These are phyloP conservation scores for Strigamia maritima DNA, from an alignment of 2,888 invertebrate genomes.

Conservation along the genomic window DNA sequence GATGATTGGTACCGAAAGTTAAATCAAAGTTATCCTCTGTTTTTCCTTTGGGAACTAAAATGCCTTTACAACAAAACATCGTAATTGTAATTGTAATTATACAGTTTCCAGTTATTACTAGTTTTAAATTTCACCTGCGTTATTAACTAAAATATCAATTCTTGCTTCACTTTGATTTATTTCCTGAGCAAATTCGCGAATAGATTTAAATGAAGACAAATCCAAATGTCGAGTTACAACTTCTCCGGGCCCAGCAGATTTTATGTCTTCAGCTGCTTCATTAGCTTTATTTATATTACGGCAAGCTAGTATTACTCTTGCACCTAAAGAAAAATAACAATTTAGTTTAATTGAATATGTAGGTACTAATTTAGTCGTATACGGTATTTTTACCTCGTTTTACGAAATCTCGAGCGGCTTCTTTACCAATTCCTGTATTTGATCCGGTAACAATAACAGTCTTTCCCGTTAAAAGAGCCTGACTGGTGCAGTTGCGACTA, in stretches of 20 bases:
- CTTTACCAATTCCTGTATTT: conserved; percentile 53
- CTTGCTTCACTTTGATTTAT: conserved; percentile 31
- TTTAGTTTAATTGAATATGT: too few relatives aligned
- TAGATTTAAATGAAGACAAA: conserved; percentile 32
- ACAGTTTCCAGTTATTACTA: background rate
- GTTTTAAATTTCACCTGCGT: conserved; percentile 39
- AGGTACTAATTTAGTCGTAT: too few relatives aligned
- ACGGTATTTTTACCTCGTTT: conserved; percentile 54
- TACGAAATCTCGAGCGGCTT: conserved; percentile 53
- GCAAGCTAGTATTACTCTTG: conserved; percentile 35
- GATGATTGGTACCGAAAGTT: conserved; percentile 43
- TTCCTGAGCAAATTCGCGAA: conserved; percentile 15
- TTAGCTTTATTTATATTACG: conserved; percentile 24
- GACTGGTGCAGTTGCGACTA: background rate
- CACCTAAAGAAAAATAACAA: conserved; percentile 18
- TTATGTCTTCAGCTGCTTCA: conserved; percentile 2
- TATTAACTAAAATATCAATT: conserved; percentile 41
- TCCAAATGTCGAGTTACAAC: conserved; percentile 3
- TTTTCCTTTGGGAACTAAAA: conserved; percentile 42
- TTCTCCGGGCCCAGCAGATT: background rate
- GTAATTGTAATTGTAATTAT: too few relatives aligned
- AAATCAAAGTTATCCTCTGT: conserved; percentile 45
- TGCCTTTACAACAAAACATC: too few relatives aligned
- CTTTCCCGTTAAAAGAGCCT: background rate
- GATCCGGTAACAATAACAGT: conserved; percentile 55